These are phyloP conservation scores for Bhutanitis thaidina DNA, from an alignment of 2,888 invertebrate species.

Conservation along the genomic window DNA sequence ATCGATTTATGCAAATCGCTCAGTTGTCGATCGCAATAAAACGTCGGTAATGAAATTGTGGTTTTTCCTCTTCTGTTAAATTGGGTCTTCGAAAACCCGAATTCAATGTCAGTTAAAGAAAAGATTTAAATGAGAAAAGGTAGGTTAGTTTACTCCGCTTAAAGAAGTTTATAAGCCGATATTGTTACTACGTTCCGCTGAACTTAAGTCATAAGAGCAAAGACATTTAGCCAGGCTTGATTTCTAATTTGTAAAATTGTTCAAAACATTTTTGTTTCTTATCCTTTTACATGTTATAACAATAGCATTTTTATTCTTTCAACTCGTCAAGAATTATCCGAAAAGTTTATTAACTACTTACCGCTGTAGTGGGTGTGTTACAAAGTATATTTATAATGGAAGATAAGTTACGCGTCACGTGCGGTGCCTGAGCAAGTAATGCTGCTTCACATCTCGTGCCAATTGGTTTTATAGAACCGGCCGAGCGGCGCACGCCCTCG, in stretches of 20 bases:
- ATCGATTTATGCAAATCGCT: conserved; percentile 22
- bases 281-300: too few species aligned
- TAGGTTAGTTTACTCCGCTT: conserved; percentile 3
- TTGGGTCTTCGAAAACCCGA: conserved; percentile 13
- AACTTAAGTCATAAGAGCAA: neutral
- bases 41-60: conserved; percentile 20
- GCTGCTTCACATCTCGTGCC: conserved; percentile 33
- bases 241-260: too few species aligned
- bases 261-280: too few species aligned
- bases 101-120: conserved; percentile 17
- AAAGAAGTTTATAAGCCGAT: neutral
- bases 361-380: conserved; percentile 22
- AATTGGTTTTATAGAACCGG: conserved; percentile 52
- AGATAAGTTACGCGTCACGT: conserved; percentile 35
- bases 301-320: too few species aligned
- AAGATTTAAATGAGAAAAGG: conserved; percentile 15
- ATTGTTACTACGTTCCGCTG: neutral
- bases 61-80: conserved; percentile 17
- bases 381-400: conserved; percentile 10
- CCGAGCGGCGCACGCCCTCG: conserved; percentile 66
- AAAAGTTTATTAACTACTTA: conserved; percentile 8
- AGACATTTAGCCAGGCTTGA: too few species aligned
- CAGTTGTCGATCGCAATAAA: conserved; percentile 22
- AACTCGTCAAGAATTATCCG: too few species aligned
- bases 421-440: conserved; percentile 43